Evolutionary conservation across 1,140 invertebrate species (phyloP), one percentile per base, ranked within the genome.

Genomic region (Sweltsa coloradensis): DNA sequence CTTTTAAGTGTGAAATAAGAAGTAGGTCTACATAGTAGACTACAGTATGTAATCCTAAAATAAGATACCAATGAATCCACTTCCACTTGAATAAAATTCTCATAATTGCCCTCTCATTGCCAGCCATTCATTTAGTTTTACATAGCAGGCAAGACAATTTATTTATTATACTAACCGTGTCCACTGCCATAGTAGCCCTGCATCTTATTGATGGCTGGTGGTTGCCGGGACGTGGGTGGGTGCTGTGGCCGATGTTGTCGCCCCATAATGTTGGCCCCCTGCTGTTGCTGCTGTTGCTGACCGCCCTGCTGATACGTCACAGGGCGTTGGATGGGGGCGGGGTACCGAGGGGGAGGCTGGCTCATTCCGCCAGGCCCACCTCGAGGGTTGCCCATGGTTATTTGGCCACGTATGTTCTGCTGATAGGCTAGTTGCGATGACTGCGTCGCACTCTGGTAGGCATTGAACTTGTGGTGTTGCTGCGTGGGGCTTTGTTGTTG

Each of bases 361-460:
- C 67, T 65, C 18, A 69, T 63, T 27, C 61, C 62, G 18, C 61
- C 62, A 5, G 65, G 61, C 5, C 61, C 64, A n/a, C 34, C 29
- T 13, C 34, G 5, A 37, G 5, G 34, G 22, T 37, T 37, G 5
- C 34, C 34, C 18, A 50, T 13, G 21, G 36, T 50, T 45, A 51
- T 51, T 22, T 64, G 65, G 62, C 65, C 65, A 44, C 68, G 61
- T 24, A 69, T 64, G 50, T 65, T 67, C 56, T 68, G 63, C 55
- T 66, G 61, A 45, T 66, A 59, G 39, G 65, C 57, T 61, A 70
- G 64, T 62, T 69, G 59, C 64, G 64, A 57, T 60, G 67, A 67
- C 57, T 69, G 67, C 62, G 58, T 61, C 54, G 65, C 65, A 57
- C 63, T 60, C 58, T 68, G 68, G 58, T 70, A 69, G 55, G 67